These are phyloP conservation scores for Cynocephalus volans DNA, from an alignment of 2,113 vertebrate genomes.

Conservation along the genomic window DNA sequence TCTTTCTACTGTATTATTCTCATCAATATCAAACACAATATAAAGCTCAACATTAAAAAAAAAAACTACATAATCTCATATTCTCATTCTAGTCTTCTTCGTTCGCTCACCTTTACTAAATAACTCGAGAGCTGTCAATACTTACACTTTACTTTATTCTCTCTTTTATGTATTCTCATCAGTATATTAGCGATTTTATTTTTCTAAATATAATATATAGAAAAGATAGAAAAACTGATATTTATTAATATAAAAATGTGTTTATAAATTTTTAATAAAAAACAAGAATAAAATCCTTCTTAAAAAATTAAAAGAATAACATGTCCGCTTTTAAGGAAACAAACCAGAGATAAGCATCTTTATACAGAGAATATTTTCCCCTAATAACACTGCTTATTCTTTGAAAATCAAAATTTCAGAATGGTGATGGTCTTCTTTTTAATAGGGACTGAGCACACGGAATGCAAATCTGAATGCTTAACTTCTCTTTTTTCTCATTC, in stretches of 20 bases:
- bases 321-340: neutral
- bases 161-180: neutral
- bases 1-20: neutral
- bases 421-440: neutral
- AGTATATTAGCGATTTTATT: neutral
- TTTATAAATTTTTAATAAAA: neutral
- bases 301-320: neutral
- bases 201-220: neutral
- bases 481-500: constrained; percentile 12
- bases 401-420: neutral
- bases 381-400: neutral
- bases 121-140: neutral
- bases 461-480: constrained; percentile 3
- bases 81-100: neutral
- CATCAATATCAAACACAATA: neutral
- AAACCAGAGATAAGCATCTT: neutral
- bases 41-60: neutral
- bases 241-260: neutral
- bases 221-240: neutral
- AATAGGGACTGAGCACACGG: neutral
- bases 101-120: neutral
- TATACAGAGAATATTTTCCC: neutral
- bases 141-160: no score
- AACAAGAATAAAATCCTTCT: neutral
- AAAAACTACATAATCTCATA: neutral